Base-by-base conservation (phyloP, 2,888 invertebrate genomes). In the Hecatera dysodea region DNA sequence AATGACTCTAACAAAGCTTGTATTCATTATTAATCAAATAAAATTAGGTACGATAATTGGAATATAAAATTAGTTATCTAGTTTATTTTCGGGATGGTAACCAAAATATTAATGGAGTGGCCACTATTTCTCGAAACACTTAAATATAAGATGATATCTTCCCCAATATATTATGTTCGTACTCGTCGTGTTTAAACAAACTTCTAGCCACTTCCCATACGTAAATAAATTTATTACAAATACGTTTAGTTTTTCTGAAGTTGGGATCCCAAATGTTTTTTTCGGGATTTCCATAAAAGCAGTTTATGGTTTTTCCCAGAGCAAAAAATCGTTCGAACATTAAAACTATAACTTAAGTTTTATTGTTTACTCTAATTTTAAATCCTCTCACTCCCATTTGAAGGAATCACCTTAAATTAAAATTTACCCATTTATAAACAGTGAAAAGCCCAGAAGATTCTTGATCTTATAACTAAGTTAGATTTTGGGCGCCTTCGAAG, bases 161-260 rank as follows among this genome's bases (percentile, higher is more conserved):
- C 9, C 7, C 9, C n/a, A 57, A 68, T 69, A 48, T 77, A 77
- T 67, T 67, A 12, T 44, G 19, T 71, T 78, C 48, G 27, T 48
- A 55, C 24, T 55, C 33, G 8, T 2, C 44, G 48, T 48, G 48
- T 64, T 57, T 50, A 42, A 39, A 60, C 42, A 57, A 42, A 57
- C 12, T 11, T 27, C 59, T 70, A 60, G 27, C 15, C 29, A 59
- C 42, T 53, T 57, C 42, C n/a, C 56, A 29, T 52, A 0, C 9
- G 48, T 33, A 79, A 67, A 61, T 60, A 64, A 60, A 50, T 50
- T n/a, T 3, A 53, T 56, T 55, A 39, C 3, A 63, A 63, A 57
- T 42, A 17, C 12, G 44, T 46, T 24, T 15, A 11, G 12, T 50
- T 59, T 50, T 53, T 63, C 3, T 33, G 19, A 24, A 48, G 62